A percentile compares a stretch with the other conserved stretches of the same genome.
Evolutionary conservation across 2,888 invertebrate genomes (phyloP).

Genomic region (Automeris io): DNA sequence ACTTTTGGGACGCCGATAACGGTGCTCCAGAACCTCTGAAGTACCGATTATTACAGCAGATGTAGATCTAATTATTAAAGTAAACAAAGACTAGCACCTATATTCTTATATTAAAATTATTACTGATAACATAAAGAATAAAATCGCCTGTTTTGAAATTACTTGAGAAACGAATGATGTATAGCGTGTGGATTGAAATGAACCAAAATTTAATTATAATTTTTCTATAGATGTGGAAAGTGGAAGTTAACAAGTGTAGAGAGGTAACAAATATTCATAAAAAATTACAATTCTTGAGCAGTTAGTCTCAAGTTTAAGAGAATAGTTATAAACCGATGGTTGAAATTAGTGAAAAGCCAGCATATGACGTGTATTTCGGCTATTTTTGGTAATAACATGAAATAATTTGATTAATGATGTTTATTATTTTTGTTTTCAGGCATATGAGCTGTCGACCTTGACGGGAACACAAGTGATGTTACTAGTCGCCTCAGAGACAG

Average conservation of each 20-base stretch:
- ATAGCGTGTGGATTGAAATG: neutral
- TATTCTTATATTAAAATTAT: neutral
- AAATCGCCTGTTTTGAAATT: neutral
- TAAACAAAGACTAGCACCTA: neutral
- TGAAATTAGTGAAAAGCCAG: neutral
- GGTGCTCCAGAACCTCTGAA: conserved; percentile 27
- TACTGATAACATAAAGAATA: neutral
- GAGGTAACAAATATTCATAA: conserved; percentile 29
- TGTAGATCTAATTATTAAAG: conserved; percentile 8
- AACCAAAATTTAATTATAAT: neutral
- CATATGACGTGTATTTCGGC: neutral
- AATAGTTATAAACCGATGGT: neutral
- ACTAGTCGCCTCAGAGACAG: conserved; percentile 98
- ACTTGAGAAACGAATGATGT: conserved; percentile 2
- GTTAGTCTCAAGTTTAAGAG: neutral
- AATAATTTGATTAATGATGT: neutral
- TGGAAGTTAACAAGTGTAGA: conserved; percentile 13
- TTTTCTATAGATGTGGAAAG: conserved; percentile 4
- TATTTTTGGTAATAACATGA: neutral
- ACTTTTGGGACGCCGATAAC: conserved; percentile 30
- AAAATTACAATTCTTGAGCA: neutral
- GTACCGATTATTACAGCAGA: conserved; percentile 20
- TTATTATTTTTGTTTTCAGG: conserved; percentile 78
- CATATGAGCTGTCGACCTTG: conserved; percentile 98
- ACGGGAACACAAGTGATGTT: conserved; percentile 99